phyloP scores from a whole-genome alignment of 2,113 vertebrate genomes.

The Syngnathus scovelli region DNA sequence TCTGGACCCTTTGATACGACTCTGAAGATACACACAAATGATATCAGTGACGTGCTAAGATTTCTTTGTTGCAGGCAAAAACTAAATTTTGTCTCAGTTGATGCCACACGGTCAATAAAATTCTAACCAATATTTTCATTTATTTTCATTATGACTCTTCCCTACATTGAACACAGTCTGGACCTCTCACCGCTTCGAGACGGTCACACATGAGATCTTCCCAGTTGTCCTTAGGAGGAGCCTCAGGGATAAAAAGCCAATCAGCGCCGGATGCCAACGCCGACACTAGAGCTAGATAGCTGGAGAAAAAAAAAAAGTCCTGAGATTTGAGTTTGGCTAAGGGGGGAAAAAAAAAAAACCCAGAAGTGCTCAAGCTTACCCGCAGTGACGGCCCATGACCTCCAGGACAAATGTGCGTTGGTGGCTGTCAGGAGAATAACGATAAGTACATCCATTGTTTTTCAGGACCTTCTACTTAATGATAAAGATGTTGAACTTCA shows the following conservation, averaged over 20 bases:
- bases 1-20: slow-evolving; percentile 82
- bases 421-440: slow-evolving; percentile 72
- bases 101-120: background rate
- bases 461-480: background rate
- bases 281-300: slow-evolving; percentile 76
- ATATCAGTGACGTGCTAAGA: background rate
- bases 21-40: slow-evolving; percentile 59
- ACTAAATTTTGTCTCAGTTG: background rate
- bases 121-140: background rate
- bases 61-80: no score
- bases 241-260: slow-evolving; percentile 93
- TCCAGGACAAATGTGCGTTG: slow-evolving; percentile 93
- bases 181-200: slow-evolving; percentile 75
- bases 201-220: slow-evolving; percentile 85
- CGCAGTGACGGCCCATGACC: slow-evolving; percentile 95
- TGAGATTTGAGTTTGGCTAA: background rate
- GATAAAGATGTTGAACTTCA: background rate
- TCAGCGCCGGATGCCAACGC: slow-evolving; percentile 89
- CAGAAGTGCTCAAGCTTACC: slow-evolving; percentile 69
- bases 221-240: slow-evolving; percentile 85
- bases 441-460: background rate
- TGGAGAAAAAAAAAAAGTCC: slow-evolving; percentile 4
- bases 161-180: background rate
- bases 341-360: background rate
- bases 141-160: background rate